These are phyloP conservation scores for Taenaris catops DNA, from an alignment of 2,888 invertebrate species.

Conservation along the genomic window DNA sequence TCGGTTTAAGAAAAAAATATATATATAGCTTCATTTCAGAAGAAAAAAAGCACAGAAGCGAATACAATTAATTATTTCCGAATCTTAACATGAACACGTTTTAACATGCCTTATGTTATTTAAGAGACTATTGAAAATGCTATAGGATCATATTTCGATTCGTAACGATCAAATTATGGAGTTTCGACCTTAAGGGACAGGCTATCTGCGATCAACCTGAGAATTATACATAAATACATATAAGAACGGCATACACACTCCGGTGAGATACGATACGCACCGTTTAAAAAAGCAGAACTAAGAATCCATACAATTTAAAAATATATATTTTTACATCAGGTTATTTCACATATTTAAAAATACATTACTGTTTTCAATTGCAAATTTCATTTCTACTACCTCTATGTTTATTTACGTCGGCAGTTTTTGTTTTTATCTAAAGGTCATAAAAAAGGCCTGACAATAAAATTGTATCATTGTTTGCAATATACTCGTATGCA, in stretches of 20 bases:
- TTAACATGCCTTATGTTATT: constrained; percentile 17
- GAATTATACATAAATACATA: constrained; percentile 6
- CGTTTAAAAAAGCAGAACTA: too few relatives aligned
- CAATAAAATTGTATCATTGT: too few relatives aligned
- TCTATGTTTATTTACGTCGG: too few relatives aligned
- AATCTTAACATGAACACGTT: constrained; percentile 17
- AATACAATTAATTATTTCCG: constrained; percentile 19
- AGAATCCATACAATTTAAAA: too few relatives aligned
- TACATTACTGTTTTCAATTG: too few relatives aligned
- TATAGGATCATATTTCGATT: constrained; percentile 25
- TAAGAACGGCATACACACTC: constrained; percentile 1
- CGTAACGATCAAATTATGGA: constrained; percentile 26
- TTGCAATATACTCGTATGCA: too few relatives aligned
- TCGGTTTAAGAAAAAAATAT: constrained; percentile 12
- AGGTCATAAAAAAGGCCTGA: too few relatives aligned
- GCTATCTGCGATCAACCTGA: constrained; percentile 11
- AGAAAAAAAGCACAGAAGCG: constrained; percentile 11
- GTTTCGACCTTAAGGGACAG: constrained; percentile 14
- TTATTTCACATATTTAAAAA: too few relatives aligned
- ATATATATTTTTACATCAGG: too few relatives aligned
- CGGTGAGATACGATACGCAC: too few relatives aligned
- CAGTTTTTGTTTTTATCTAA: too few relatives aligned
- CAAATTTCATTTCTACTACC: too few relatives aligned
- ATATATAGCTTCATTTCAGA: constrained; percentile 14
- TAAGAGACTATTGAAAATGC: constrained; percentile 20